A percentile compares a stretch with the other conserved stretches of the same genome.
phyloP scores from a whole-genome alignment of 2,113 vertebrate species.

The Prinia subflava region DNA sequence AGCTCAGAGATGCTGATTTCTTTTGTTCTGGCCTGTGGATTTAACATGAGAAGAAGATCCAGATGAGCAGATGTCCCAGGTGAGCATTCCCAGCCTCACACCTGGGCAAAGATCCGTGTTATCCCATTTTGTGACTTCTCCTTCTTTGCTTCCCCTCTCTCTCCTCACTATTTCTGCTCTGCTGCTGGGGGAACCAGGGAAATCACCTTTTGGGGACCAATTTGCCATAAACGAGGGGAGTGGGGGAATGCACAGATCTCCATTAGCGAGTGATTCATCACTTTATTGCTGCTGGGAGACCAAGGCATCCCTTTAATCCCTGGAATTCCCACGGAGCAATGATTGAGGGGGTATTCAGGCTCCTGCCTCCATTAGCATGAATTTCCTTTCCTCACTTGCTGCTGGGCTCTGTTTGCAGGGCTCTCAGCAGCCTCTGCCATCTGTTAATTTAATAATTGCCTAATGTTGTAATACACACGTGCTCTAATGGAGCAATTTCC shows the following conservation, averaged over 20 bases:
- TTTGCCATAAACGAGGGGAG: not conserved
- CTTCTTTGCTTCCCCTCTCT: not conserved
- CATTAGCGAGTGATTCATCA: not conserved
- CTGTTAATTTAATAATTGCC: conserved; percentile 49
- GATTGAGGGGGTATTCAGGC: not conserved
- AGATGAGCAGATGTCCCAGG: not conserved
- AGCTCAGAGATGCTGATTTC: not conserved
- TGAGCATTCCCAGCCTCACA: not conserved
- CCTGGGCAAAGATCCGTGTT: rapidly evolving
- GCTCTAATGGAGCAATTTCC: conserved; percentile 29
- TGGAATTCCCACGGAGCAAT: not conserved
- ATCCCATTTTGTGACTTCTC: too few species aligned
- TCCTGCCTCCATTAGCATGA: not conserved
- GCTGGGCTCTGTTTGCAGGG: not conserved
- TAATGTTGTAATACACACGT: not conserved
- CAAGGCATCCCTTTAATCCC: not conserved
- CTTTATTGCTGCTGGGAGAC: not conserved
- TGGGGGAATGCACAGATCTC: not conserved
- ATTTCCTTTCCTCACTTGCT: not conserved
- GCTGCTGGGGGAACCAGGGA: not conserved
- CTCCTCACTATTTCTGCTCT: not conserved
- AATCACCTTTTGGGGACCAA: not conserved
- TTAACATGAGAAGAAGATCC: not conserved
- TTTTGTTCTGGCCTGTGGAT: not conserved
- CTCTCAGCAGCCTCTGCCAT: conserved; percentile 15